These are phyloP conservation scores for Cordylochernes scorpioides DNA, from an alignment of 2,888 invertebrate species.

Conservation along the genomic window DNA sequence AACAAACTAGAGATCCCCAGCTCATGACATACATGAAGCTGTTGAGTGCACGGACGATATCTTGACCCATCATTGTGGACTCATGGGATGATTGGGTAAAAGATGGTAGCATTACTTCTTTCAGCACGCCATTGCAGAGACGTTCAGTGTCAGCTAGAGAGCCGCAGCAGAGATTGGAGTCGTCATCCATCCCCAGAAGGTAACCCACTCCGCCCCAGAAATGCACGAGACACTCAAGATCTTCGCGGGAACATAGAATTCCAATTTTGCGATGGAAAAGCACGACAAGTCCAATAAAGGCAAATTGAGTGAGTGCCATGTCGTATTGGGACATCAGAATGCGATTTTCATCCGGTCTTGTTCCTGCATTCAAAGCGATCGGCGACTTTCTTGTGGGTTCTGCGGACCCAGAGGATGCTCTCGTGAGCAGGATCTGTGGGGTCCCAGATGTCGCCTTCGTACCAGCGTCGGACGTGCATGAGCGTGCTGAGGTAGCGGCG, in stretches of 20 bases:
- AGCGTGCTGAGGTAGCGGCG: constrained; percentile 50
- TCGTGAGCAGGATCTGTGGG: constrained; percentile 26
- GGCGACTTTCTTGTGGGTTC: constrained; percentile 28
- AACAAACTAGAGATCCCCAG: constrained; percentile 12
- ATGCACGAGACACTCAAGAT: constrained; percentile 47
- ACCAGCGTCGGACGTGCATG: constrained; percentile 37
- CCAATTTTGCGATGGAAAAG: constrained; percentile 35
- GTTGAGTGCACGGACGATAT: constrained; percentile 11
- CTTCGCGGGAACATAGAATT: constrained; percentile 31
- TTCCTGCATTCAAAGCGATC: no score
- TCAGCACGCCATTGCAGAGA: constrained; percentile 8
- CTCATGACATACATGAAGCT: constrained; percentile 10
- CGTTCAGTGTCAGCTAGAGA: constrained; percentile 10
- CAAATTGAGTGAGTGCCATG: constrained; percentile 57
- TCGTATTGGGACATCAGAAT: constrained; percentile 41
- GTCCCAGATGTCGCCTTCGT: constrained; percentile 36
- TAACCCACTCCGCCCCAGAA: constrained; percentile 59
- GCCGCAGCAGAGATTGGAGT: constrained; percentile 12
- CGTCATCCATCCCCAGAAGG: constrained; percentile 51
- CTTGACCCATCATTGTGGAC: constrained; percentile 9
- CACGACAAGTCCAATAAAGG: constrained; percentile 49
- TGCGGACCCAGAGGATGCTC: constrained; percentile 24
- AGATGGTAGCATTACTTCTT: constrained; percentile 9
- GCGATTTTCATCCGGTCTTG: not conserved
- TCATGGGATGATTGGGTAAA: constrained; percentile 6